Evolutionary conservation across 2,797 vertebrate species (phyloP), one percentile per base, ranked within the genome.

Genomic region (Luscinia megarhynchos): DNA sequence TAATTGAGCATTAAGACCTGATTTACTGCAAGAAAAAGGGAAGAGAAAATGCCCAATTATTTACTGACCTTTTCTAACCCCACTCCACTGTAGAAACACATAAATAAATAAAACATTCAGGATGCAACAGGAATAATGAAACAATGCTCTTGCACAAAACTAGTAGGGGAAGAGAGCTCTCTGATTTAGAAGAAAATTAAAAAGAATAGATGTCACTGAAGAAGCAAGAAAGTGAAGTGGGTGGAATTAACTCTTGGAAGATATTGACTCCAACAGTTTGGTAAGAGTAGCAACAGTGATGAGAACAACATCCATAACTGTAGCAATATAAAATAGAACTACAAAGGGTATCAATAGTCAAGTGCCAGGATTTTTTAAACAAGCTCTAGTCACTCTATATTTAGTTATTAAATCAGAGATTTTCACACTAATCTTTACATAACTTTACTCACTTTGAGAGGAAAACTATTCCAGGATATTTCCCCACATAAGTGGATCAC

Each of bases 11-110:
- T 83, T 92, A 94, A 95, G 81, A 80, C 10, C 57, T 90, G 89
- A 92, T 92, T 85, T 92, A 87, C 87, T 85, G 75, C 85, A 73
- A 93, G 87, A 92, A 95, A 90, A 88, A 20, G 23, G 34, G 50
- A 75, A 72, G 14, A 58, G 84, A 92, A 97, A 95, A 93, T 41
- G 75, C 43, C 75, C 89, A 88, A 95, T 96, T 96, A 95, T 92
- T 87, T 96, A 92, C 84, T 38, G 70, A 90, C 84, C 82, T 89
- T 93, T 90, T 92, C 72, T 64, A 94, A 83, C 68, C 73, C 40
- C 58, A 91, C 32, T 87, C 45, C 59, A 87, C 21, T 76, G 41
- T 26, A 79, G 77, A 89, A 93, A 96, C 72, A 87, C 19, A 69
- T 76, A 96, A 96, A 91, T 83, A 96, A 91, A 87, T 83, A 90